phyloP scores from a whole-genome alignment of 2,113 vertebrate genomes.

The Xiphophorus couchianus region DNA sequence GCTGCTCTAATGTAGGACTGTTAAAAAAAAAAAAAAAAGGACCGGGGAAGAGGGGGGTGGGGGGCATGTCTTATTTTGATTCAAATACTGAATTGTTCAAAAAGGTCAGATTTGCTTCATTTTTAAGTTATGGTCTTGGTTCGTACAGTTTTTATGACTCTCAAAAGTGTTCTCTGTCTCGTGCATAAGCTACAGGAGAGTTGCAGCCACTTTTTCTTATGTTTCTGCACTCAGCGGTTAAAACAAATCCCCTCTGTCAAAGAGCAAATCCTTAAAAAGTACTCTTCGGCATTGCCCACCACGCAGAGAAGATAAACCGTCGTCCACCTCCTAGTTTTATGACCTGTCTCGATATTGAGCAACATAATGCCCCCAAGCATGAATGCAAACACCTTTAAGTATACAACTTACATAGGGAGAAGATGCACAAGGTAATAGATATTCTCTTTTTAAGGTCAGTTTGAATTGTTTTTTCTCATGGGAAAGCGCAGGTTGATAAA shows the following conservation, averaged over 20 bases:
- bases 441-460: constrained; percentile 80
- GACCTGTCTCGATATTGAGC: constrained; percentile 22
- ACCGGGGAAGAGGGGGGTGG: constrained; percentile 2
- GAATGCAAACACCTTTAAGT: constrained; percentile 45
- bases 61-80: constrained; percentile 52
- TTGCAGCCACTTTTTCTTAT: constrained; percentile 23
- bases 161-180: constrained; percentile 35
- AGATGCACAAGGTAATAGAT: constrained; percentile 78
- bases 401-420: constrained; percentile 58
- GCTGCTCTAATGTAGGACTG: constrained; percentile 49
- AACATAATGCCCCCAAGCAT: constrained; percentile 44
- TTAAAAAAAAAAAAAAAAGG: constrained; percentile 29
- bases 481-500: constrained; percentile 78
- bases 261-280: constrained; percentile 62
- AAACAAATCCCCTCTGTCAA: constrained; percentile 55
- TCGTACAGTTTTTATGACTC: constrained; percentile 57
- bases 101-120: constrained; percentile 65
- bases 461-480: constrained; percentile 79
- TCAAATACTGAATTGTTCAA: constrained; percentile 57
- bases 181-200: constrained; percentile 56
- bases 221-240: constrained; percentile 48
- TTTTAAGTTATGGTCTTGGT: constrained; percentile 54
- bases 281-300: constrained; percentile 54
- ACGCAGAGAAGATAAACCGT: constrained; percentile 27
- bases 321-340: constrained; percentile 24